Base-by-base conservation (phyloP, 1,140 invertebrate species). In the Phymorhynchus buccinoides region DNA sequence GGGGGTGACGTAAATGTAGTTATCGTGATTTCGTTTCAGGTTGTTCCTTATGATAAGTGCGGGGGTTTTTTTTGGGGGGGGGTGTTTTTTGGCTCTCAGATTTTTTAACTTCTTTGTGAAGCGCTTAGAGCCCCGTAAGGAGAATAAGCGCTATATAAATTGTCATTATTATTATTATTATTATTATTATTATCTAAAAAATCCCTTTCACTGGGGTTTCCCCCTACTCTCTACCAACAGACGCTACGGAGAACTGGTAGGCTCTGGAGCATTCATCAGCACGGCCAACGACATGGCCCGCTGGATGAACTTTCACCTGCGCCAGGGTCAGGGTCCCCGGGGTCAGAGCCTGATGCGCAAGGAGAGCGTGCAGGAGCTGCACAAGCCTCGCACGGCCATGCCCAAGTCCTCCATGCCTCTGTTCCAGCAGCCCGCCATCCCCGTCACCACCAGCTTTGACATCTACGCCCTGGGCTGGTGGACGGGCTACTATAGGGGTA, bases 301-400 rank as follows among this genome's bases (percentile, higher is more conserved):
- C 73, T 91, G 90, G 90, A 89, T 91, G 88, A 86, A 87, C 48
- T 90, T 91, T 81, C 89, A 90, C 48, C 84, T 87, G 9, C 1
- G n/a, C 37, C 71, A 42, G 4, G 84, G 86, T 9, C 32, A 56
- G 9, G 71, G 83, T 30, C 37, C n/a, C 27, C 35, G 41, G 18
- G 84, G 82, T 39, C 39, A 84, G 22, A 14, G 35, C 14, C 84
- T 87, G 3, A 73, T 87, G 73, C 2, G 6, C 0, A 44, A 85
- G 62, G 75, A 52, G 18, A 27, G 66, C 14, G 30, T 84, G 39
- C 30, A 41, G 52, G 68, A 86, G 62, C 35, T 88, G 37, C 75
- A 86, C 71, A 73, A 78, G 73, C 62, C 73, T 18, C 56, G 79
- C 44, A 85, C 80, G 16, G 78, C 37, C 41, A 41, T 86, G 27